phyloP scores from a whole-genome alignment of 2,888 invertebrate species.

The Eupeodes luniger region DNA sequence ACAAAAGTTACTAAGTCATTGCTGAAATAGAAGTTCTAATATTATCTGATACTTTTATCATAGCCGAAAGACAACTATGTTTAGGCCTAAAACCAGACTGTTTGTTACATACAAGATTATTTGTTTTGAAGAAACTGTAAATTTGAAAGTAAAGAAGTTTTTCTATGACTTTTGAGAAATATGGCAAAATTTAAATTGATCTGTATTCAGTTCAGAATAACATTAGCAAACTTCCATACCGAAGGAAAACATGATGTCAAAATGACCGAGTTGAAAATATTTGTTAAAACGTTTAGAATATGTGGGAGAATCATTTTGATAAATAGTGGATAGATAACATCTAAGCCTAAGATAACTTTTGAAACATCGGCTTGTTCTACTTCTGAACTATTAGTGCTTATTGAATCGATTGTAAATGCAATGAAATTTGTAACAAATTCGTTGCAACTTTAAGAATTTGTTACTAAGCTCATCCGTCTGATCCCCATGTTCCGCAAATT shows the following conservation, averaged over 20 bases:
- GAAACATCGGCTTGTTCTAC: too few relatives aligned
- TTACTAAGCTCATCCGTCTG: too few relatives aligned
- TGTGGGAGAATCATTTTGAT: too few relatives aligned
- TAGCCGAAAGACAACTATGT: neutral
- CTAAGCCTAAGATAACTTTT: too few relatives aligned
- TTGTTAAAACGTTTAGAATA: neutral
- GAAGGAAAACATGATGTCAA: neutral
- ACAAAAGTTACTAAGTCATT: conserved; percentile 8
- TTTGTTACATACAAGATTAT: neutral
- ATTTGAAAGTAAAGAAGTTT: neutral
- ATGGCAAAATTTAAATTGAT: neutral
- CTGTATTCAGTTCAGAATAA: neutral
- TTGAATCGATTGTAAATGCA: too few relatives aligned
- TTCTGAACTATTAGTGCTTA: too few relatives aligned
- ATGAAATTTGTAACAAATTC: too few relatives aligned
- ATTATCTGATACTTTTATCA: neutral
- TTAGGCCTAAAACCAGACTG: neutral
- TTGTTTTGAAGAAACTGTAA: neutral
- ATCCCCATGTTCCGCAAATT: too few relatives aligned
- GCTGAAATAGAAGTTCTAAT: neutral
- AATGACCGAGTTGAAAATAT: neutral
- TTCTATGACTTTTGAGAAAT: neutral
- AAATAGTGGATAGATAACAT: too few relatives aligned
- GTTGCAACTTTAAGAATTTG: too few relatives aligned
- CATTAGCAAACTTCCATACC: neutral